phyloP scores from a whole-genome alignment of 2,113 vertebrate species.

The Spizaetus ornatus region DNA sequence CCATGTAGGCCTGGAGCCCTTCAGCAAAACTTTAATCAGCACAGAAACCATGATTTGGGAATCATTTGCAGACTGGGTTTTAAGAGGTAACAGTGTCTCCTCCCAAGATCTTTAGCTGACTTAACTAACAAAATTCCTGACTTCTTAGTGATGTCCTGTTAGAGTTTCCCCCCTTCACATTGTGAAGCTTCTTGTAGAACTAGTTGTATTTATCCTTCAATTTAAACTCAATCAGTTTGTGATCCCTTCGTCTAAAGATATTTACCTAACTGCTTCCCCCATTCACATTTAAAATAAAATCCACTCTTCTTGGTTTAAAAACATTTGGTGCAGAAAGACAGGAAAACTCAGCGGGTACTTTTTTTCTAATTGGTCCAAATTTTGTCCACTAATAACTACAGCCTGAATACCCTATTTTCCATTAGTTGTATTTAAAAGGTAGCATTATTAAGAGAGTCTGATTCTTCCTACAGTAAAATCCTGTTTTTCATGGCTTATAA shows the following conservation, averaged over 20 bases:
- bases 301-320: not conserved
- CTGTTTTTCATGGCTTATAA: not conserved
- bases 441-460: not conserved
- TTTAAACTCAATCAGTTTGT: not conserved
- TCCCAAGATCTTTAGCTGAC: not conserved
- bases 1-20: not conserved
- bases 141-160: rapidly evolving
- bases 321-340: not conserved
- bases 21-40: not conserved
- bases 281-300: not conserved
- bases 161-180: rapidly evolving
- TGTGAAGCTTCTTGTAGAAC: not conserved
- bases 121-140: not conserved
- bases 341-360: not conserved
- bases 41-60: not conserved
- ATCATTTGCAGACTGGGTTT: not conserved
- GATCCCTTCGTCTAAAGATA: not conserved
- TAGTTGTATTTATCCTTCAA: not conserved
- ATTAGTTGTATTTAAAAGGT: not conserved
- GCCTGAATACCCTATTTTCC: not conserved
- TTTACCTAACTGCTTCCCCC: not conserved
- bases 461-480: not conserved
- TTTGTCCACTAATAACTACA: not conserved
- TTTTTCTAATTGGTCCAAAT: not conserved
- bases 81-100: not conserved